Conservation (phyloP, 1,140 invertebrate genomes). For the Lucilia cuprina region DNA sequence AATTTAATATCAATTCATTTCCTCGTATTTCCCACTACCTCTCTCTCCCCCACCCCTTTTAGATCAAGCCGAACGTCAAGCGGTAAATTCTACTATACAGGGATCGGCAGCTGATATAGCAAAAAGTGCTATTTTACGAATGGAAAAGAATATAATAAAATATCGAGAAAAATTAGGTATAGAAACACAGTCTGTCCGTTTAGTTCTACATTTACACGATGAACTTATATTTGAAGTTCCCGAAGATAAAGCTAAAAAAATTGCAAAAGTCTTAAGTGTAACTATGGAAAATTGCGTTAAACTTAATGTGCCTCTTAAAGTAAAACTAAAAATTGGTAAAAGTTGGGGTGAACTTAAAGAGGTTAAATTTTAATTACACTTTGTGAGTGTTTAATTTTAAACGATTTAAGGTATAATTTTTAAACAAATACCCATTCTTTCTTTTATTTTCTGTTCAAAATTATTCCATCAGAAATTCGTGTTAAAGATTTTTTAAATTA, state of each 20-base stretch:
- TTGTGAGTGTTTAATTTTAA: too few species aligned
- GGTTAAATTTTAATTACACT: conserved; percentile 46
- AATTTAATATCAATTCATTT: too few species aligned
- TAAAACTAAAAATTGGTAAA: conserved; percentile 83
- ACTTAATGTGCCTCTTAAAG: conserved; percentile 80
- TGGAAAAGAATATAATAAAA: conserved; percentile 69
- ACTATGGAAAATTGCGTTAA: conserved; percentile 82
- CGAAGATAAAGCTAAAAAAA: conserved; percentile 67
- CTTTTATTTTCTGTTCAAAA: too few species aligned
- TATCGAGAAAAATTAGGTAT: conserved; percentile 54
- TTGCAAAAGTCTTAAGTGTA: conserved; percentile 73
- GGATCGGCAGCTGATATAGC: conserved; percentile 95
- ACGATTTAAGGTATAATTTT: too few species aligned
- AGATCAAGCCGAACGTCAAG: conserved; percentile 93
- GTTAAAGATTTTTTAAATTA: too few species aligned
- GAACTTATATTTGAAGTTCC: conserved; percentile 94
- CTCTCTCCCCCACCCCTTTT: conserved; percentile 15
- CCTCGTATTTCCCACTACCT: too few species aligned
- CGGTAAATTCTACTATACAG: conserved; percentile 93
- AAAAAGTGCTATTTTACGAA: conserved; percentile 86
- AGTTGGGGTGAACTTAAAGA: conserved; percentile 79
- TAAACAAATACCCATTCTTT: too few species aligned
- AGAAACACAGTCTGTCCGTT: conserved; percentile 51
- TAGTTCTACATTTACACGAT: conserved; percentile 94
- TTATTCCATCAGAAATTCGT: too few species aligned